Percentiles rank a stretch among this genome's conserved stretches.
Conservation (phyloP, 2,797 vertebrate species). For the Spondyliosoma cantharus region DNA sequence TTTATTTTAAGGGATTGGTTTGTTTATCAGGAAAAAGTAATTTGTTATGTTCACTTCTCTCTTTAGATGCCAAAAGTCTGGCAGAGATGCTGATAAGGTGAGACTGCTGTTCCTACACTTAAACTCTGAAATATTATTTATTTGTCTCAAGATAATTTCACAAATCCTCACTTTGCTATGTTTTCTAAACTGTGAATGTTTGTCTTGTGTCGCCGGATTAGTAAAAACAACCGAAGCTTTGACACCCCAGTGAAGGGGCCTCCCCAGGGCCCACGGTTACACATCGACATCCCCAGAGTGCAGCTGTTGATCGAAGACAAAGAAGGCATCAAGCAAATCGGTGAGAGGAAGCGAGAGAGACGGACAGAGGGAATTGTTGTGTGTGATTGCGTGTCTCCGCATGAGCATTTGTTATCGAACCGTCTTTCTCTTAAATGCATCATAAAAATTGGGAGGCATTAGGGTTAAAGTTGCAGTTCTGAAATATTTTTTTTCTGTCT, state of each 20-base stretch:
- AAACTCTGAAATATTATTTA: constrained; percentile 20
- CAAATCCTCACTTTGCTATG: constrained; percentile 6
- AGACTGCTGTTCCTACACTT: constrained; percentile 37
- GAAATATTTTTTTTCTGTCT: background rate
- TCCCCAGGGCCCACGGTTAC: constrained; percentile 96
- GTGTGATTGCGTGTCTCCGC: constrained; percentile 5
- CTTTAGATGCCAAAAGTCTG: constrained; percentile 96
- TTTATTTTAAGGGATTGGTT: constrained; percentile 35
- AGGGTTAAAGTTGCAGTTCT: background rate
- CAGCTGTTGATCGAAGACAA: constrained; percentile 99
- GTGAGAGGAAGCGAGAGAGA: constrained; percentile 85
- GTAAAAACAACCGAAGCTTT: constrained; percentile 99
- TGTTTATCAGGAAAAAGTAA: constrained; percentile 30
- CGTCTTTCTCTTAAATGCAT: background rate
- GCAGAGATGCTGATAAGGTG: constrained; percentile 99
- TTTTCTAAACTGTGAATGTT: constrained; percentile 33
- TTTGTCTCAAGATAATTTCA: background rate
- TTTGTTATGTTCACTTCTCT: constrained; percentile 31
- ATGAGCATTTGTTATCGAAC: background rate
- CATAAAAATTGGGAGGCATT: background rate
- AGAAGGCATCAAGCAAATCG: constrained; percentile 98
- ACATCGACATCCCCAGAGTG: constrained; percentile 98
- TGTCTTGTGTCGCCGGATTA: constrained; percentile 76
- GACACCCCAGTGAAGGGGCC: constrained; percentile 99
- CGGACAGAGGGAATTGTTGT: constrained; percentile 54